Evolutionary conservation across 2,888 invertebrate genomes (phyloP), one percentile per base, ranked within the genome.

Genomic region (Cremastinae sp.): DNA sequence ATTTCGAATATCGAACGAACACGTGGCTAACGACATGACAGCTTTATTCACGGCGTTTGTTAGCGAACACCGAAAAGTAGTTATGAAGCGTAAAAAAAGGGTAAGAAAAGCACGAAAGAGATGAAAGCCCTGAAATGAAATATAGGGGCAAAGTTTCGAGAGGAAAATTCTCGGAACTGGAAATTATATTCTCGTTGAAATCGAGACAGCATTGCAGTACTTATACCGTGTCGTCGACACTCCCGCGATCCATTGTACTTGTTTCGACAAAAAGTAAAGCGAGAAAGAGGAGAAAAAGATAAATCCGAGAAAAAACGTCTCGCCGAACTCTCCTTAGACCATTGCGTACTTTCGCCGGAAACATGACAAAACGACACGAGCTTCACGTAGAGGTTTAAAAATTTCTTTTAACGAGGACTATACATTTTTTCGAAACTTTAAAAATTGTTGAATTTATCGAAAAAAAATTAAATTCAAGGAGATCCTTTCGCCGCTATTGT

Each of bases 151-250:
- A 39, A 18, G 53, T 22, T 59, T 45, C 16, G 58, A 22, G 14
- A 12, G 59, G 22, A 70, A 70, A 69, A 59, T 22, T 28, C 55
- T 56, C 53, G 28, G 45, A 55, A 58, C 10, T 65, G 4, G 16
- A 39, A 64, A 65, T 70, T 75, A 55, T 47, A 39, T 9, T 8
- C 20, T 28, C 47, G 58, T 61, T 49, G 37, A 16, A 65, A 70
- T 58, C 47, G 53, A 53, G 53, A 65, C 28, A 45, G 39, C 59
- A 39, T 75, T 71, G 37, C 3, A 53, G 18, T 20, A 2, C 51
- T 41, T 53, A 10, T 41, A 51, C 18, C 10, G 22, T n/a, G 41
- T 64, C 20, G 10, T 51, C 28, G 9, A 41, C 51, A 28, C 64
- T 22, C 51, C 10, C 5, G 53, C 22, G 41, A 20, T 53, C 28